Evolutionary conservation across 2,888 invertebrate genomes (phyloP).

Genomic region (Mylabris sibirica): DNA sequence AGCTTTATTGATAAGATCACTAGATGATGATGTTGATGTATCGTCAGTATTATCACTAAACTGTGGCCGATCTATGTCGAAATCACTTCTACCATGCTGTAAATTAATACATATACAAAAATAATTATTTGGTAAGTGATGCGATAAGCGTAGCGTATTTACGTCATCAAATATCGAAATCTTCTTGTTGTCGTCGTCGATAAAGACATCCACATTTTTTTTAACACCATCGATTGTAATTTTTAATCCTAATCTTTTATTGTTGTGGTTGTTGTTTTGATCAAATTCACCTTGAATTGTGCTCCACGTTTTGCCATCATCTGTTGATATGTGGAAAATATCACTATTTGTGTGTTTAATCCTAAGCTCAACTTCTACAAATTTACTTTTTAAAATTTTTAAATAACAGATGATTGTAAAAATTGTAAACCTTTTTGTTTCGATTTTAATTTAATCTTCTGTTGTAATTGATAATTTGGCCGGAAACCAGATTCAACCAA

Average conservation of each 20-base stretch:
- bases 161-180: slow-evolving; percentile 74
- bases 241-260: slow-evolving; percentile 57
- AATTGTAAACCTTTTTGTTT: slow-evolving; percentile 65
- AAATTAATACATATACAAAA: too few species aligned
- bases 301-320: slow-evolving; percentile 66
- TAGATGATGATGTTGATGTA: too few species aligned
- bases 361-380: slow-evolving; percentile 65
- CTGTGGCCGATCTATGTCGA: slow-evolving; percentile 69
- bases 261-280: slow-evolving; percentile 54
- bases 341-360: slow-evolving; percentile 65
- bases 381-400: slow-evolving; percentile 23
- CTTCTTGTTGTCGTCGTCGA: slow-evolving; percentile 64
- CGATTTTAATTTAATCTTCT: slow-evolving; percentile 68
- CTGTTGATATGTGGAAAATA: slow-evolving; percentile 62
- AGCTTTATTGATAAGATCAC: slow-evolving; percentile 65
- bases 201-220: slow-evolving; percentile 66
- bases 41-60: slow-evolving; percentile 62
- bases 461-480: slow-evolving; percentile 70
- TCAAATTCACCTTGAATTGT: slow-evolving; percentile 62
- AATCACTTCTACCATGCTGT: slow-evolving; percentile 74
- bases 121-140: background rate
- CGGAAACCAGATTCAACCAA: slow-evolving; percentile 66
- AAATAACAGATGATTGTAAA: background rate
- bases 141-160: slow-evolving; percentile 40
- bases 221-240: slow-evolving; percentile 66